Conservation (phyloP, 1,140 invertebrate genomes). For the Drosophila kikkawai region DNA sequence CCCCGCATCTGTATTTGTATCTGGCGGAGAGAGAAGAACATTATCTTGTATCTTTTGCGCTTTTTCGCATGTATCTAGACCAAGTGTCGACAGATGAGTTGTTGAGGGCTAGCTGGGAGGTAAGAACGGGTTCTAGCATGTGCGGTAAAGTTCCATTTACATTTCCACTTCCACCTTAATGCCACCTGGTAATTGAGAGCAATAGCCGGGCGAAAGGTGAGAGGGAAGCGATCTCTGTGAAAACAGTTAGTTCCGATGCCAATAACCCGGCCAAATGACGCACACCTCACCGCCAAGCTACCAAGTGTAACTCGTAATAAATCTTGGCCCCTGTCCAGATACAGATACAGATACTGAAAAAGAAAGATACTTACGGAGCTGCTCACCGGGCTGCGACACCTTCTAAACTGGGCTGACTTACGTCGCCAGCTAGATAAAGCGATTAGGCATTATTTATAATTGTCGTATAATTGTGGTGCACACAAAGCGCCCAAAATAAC, state of each 20-base stretch:
- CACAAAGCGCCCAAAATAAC: slow-evolving; percentile 60
- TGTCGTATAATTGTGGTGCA: slow-evolving; percentile 60
- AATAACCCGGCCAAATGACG: slow-evolving; percentile 64
- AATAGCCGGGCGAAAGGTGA: slow-evolving; percentile 54
- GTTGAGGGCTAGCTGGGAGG: slow-evolving; percentile 37
- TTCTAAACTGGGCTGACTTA: slow-evolving; percentile 33
- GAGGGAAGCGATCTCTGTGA: slow-evolving; percentile 45
- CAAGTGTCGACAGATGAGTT: slow-evolving; percentile 35
- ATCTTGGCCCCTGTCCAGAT: slow-evolving; percentile 46
- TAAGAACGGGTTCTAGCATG: slow-evolving; percentile 59
- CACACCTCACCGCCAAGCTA: slow-evolving; percentile 4
- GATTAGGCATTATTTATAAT: slow-evolving; percentile 68
- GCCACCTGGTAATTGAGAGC: slow-evolving; percentile 53
- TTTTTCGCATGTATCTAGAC: slow-evolving; percentile 50
- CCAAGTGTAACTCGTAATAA: slow-evolving; percentile 32
- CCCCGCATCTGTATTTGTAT: slow-evolving; percentile 14
- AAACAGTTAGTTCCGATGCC: slow-evolving; percentile 78
- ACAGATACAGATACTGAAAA: slow-evolving; percentile 17
- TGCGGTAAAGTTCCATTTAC: slow-evolving; percentile 67
- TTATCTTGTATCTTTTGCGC: slow-evolving; percentile 48
- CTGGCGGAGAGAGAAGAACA: slow-evolving; percentile 35
- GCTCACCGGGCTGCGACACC: slow-evolving; percentile 26
- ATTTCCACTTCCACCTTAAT: slow-evolving; percentile 46
- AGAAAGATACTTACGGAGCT: slow-evolving; percentile 21
- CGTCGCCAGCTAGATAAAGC: slow-evolving; percentile 42